phyloP scores from a whole-genome alignment of 2,797 vertebrate species.

The Zalophus californianus region DNA sequence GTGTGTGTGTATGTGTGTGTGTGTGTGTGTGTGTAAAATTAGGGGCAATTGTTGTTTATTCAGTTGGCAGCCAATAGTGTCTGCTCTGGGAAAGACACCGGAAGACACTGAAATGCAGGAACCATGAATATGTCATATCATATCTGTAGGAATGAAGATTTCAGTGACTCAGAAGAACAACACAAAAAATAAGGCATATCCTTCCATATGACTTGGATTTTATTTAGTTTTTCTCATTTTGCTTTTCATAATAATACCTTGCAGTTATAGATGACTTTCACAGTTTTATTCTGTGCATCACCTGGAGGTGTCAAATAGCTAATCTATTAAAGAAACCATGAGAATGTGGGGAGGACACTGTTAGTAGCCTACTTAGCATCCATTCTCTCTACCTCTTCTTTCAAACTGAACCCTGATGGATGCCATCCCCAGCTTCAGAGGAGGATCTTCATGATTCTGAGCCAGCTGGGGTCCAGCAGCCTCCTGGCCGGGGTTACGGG shows the following conservation, averaged over 20 bases:
- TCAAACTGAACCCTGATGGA: neutral
- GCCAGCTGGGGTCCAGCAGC: neutral
- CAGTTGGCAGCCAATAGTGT: neutral
- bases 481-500: neutral
- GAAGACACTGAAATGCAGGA: neutral
- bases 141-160: neutral
- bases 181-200: neutral
- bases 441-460: neutral
- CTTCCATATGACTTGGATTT: neutral
- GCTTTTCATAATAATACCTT: neutral
- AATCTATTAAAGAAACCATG: neutral
- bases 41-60: neutral
- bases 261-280: neutral
- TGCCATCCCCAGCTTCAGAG: neutral
- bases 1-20: neutral
- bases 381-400: neutral
- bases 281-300: neutral
- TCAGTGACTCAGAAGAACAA: neutral
- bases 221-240: constrained; percentile 9
- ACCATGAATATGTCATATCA: neutral
- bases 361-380: neutral
- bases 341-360: neutral
- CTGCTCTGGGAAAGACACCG: neutral
- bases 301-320: neutral
- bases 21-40: neutral